Conservation (phyloP, 2,888 invertebrate genomes). For the Meliscaeva auricollis region DNA sequence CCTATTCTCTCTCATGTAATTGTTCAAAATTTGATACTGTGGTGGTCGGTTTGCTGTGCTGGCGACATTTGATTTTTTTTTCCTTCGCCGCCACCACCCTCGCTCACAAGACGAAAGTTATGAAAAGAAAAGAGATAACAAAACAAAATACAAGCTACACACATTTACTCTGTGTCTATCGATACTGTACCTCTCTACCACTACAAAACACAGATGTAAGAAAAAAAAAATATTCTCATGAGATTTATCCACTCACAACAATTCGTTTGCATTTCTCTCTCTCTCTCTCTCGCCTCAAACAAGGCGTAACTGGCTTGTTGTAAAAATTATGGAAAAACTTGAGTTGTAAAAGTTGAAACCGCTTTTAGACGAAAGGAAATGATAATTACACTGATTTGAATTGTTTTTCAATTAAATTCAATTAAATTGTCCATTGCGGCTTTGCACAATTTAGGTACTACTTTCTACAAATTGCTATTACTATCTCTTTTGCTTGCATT, state of each 20-base stretch:
- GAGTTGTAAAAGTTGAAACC: slow-evolving; percentile 43
- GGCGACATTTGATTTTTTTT: neutral
- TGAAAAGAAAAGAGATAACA: slow-evolving; percentile 15
- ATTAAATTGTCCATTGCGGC: slow-evolving; percentile 34
- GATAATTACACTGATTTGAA: slow-evolving; percentile 29
- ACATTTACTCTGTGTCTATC: slow-evolving; percentile 10
- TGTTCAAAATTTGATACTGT: neutral
- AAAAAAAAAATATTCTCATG: neutral
- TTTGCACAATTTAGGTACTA: slow-evolving; percentile 49
- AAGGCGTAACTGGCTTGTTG: slow-evolving; percentile 69
- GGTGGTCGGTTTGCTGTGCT: neutral
- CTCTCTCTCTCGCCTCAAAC: slow-evolving; percentile 39
- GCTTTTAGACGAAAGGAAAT: slow-evolving; percentile 19
- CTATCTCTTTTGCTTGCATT: slow-evolving; percentile 48
- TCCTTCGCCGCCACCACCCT: neutral
- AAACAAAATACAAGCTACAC: slow-evolving; percentile 17
- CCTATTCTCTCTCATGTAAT: neutral
- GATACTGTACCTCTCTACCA: too few relatives aligned
- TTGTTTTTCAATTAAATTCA: slow-evolving; percentile 50
- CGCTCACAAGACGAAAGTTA: neutral
- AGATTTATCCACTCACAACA: slow-evolving; percentile 17
- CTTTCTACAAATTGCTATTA: slow-evolving; percentile 63
- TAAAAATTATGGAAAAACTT: slow-evolving; percentile 11
- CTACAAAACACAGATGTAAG: neutral
- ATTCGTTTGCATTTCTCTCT: slow-evolving; percentile 18